Conservation (phyloP, 2,888 invertebrate genomes). For the Micropterix aruncella region DNA sequence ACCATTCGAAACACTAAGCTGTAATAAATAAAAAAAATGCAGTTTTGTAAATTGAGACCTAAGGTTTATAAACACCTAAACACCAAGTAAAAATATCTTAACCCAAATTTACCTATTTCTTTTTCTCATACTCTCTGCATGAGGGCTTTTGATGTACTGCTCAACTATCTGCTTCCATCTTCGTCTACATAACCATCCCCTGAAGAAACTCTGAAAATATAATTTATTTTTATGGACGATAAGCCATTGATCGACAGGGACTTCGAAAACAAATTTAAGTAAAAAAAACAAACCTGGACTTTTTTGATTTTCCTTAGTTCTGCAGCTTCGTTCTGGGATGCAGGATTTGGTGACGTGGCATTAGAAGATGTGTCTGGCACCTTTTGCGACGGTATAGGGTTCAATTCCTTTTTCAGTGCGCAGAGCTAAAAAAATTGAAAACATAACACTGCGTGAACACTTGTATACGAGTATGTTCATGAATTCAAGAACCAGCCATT, state of each 20-base stretch:
- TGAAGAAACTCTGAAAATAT: slow-evolving; percentile 66
- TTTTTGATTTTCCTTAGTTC: slow-evolving; percentile 81
- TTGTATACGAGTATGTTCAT: too few species aligned
- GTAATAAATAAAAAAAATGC: too few species aligned
- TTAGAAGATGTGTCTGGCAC: slow-evolving; percentile 15
- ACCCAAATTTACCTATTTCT: slow-evolving; percentile 76
- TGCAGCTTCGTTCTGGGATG: slow-evolving; percentile 32
- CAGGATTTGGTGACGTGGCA: slow-evolving; percentile 23
- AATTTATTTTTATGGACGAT: background rate
- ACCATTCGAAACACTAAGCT: slow-evolving; percentile 84
- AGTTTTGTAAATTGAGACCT: too few species aligned
- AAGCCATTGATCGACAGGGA: too few species aligned
- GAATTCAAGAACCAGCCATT: too few species aligned
- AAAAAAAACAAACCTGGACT: too few species aligned
- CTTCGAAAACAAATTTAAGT: too few species aligned
- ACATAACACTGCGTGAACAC: too few species aligned
- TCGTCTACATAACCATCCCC: slow-evolving; percentile 83
- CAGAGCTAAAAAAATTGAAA: slow-evolving; percentile 44
- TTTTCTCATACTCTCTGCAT: slow-evolving; percentile 88
- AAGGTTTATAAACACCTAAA: too few species aligned
- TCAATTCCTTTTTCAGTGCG: slow-evolving; percentile 66
- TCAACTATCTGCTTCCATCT: slow-evolving; percentile 93
- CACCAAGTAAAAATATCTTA: too few species aligned
- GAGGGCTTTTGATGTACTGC: slow-evolving; percentile 87
- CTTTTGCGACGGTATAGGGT: slow-evolving; percentile 24